Evolutionary conservation across 1,140 invertebrate species (phyloP).

Genomic region (Triops longicaudatus): DNA sequence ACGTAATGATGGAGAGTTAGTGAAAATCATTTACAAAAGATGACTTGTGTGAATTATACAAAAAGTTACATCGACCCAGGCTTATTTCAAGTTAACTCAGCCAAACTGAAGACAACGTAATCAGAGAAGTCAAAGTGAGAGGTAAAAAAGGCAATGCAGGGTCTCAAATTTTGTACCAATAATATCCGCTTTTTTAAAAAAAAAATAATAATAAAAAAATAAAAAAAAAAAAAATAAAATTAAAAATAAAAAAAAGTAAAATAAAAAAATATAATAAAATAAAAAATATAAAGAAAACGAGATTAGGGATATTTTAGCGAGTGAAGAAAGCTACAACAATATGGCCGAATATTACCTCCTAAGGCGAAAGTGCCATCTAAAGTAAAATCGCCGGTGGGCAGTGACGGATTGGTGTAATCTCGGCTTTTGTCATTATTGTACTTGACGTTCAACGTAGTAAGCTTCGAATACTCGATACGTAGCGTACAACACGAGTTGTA

Average conservation of each 20-base stretch:
- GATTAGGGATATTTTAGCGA: no score
- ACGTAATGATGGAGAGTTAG: not conserved
- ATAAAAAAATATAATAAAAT: no score
- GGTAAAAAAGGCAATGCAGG: no score
- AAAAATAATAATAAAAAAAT: not conserved
- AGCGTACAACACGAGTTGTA: conserved; percentile 99
- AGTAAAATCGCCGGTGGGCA: conserved; percentile 82
- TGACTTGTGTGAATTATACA: not conserved
- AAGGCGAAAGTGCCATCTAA: conserved; percentile 50
- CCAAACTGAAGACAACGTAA: not conserved
- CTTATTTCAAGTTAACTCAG: not conserved
- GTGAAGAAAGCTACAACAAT: conserved; percentile 14
- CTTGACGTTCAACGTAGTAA: conserved; percentile 94
- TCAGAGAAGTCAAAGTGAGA: no score
- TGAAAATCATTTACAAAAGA: not conserved
- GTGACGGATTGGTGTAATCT: conserved; percentile 95
- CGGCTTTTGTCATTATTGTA: conserved; percentile 99
- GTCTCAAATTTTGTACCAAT: no score
- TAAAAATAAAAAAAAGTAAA: not conserved
- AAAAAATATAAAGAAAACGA: no score
- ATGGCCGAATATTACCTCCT: conserved; percentile 36
- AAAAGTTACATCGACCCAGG: not conserved
- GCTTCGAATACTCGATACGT: conserved; percentile 97
- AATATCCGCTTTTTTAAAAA: no score
- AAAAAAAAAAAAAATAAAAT: not conserved